Base-by-base conservation (phyloP, 2,888 invertebrate genomes). In the Andrena hattorfiana region DNA sequence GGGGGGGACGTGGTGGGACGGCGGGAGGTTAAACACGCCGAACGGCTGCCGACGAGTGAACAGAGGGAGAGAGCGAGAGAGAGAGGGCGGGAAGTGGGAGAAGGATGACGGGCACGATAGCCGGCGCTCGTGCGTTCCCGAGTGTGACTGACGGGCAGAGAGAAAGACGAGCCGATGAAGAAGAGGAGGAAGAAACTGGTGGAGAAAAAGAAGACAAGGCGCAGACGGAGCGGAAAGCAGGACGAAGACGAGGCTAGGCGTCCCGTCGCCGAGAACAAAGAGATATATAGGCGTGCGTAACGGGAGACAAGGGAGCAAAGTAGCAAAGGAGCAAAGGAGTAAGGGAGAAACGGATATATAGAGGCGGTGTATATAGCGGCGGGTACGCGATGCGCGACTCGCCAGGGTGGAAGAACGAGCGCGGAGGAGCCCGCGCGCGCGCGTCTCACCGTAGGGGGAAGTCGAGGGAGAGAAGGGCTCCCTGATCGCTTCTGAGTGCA, bases 401-500 rank as follows among this genome's bases (percentile, higher is more conserved):
- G 85, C 64, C 85, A 79, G 85, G 87, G 80, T 81, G 78, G 77
- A 77, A 82, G 72, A 78, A 56, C 23, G 54, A 56, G 54, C 20
- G 82, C 77, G 73, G 74, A 83, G 80, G 77, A 66, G 86, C 73
- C 73, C 78, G 77, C 78, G 79, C 75, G 81, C 72, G 66, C 69
- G 49, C 60, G 59, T 78, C 74, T 73, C 78, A 74, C 56, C 54
- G 69, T 70, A 71, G 67, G 71, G 72, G 84, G 76, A 74, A 72
- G 80, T 81, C 72, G 77, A 76, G 84, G 77, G 80, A 81, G 85
- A 80, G 86, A 89, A 87, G 86, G 85, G 84, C 89, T 87, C 90
- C 85, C 89, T 86, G 91, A 90, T 92, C 91, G 91, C 89, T 91
- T 91, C 90, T 85, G 90, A 92, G 92, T 91, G 93, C 92, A 93